phyloP scores from a whole-genome alignment of 2,113 vertebrate species.

The Peromyscus leucopus region DNA sequence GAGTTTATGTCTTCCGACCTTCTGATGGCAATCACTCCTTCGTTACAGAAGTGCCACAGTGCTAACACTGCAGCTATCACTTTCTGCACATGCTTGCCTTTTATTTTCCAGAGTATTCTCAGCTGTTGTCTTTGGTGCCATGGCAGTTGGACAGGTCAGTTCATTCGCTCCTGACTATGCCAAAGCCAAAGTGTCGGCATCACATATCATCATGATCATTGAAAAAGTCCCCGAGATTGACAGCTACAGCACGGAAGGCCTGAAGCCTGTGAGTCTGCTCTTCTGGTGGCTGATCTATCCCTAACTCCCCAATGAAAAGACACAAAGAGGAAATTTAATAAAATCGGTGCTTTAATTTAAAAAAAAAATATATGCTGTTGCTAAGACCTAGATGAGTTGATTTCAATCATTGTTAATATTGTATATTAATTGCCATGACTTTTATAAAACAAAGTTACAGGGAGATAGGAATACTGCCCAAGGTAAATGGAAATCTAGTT shows the following conservation, averaged over 20 bases:
- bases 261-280: constrained; percentile 89
- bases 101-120: constrained; percentile 92
- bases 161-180: constrained; percentile 96
- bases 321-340: constrained; percentile 19
- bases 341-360: neutral
- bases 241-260: constrained; percentile 91
- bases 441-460: constrained; percentile 6
- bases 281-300: neutral
- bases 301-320: neutral
- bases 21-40: neutral
- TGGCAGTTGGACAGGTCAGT: constrained; percentile 94
- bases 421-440: neutral
- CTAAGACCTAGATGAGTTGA: neutral
- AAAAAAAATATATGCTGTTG: neutral
- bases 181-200: constrained; percentile 95
- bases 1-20: neutral
- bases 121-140: constrained; percentile 96
- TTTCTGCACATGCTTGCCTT: neutral
- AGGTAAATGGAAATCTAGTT: neutral
- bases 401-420: constrained; percentile 49
- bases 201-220: constrained; percentile 92
- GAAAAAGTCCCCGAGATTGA: constrained; percentile 91
- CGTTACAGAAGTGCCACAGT: neutral
- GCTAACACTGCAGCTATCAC: neutral
- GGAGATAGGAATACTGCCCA: neutral